A percentile compares a stretch with the other conserved stretches of the same genome.
Conservation (phyloP, 92 coral and sea anemone species). For the Nematostella vectensis region DNA sequence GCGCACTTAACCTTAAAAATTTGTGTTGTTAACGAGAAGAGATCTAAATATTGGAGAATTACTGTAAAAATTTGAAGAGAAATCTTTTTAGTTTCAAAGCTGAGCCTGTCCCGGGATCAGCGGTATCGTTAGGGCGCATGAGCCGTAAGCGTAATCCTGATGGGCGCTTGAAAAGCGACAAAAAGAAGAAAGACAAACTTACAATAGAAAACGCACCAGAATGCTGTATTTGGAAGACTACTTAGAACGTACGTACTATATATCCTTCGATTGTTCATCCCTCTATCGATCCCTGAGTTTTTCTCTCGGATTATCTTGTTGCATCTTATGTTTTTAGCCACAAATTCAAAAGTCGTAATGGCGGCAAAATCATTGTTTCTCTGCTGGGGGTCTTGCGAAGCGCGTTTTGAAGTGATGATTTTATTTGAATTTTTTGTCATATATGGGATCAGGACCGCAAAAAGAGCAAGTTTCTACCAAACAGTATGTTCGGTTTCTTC, state of each 20-base stretch:
- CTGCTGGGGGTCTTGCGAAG: constrained; percentile 23
- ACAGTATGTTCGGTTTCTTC: too few relatives aligned
- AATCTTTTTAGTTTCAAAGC: too few relatives aligned
- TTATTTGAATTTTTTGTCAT: too few relatives aligned
- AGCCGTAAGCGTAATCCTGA: constrained; percentile 16
- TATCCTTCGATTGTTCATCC: constrained; percentile 5
- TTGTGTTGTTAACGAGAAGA: too few relatives aligned
- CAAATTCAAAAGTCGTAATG: constrained; percentile 30
- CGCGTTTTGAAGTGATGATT: too few relatives aligned
- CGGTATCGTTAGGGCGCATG: constrained; percentile 41
- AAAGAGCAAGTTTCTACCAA: background rate
- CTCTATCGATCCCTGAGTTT: background rate
- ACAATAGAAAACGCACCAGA: constrained; percentile 36
- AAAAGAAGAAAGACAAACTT: constrained; percentile 31
- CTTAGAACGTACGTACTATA: constrained; percentile 75
- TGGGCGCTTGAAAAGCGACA: constrained; percentile 29
- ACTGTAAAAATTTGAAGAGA: background rate
- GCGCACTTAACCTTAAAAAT: too few relatives aligned
- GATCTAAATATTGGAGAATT: too few relatives aligned
- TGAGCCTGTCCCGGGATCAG: constrained; percentile 39
- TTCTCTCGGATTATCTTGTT: background rate
- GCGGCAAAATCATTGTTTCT: constrained; percentile 37
- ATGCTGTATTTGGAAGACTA: constrained; percentile 98
- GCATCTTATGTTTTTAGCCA: background rate
- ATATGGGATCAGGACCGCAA: too few relatives aligned